Conservation (phyloP, 2,797 vertebrate species). For the Mastacembelus armatus region DNA sequence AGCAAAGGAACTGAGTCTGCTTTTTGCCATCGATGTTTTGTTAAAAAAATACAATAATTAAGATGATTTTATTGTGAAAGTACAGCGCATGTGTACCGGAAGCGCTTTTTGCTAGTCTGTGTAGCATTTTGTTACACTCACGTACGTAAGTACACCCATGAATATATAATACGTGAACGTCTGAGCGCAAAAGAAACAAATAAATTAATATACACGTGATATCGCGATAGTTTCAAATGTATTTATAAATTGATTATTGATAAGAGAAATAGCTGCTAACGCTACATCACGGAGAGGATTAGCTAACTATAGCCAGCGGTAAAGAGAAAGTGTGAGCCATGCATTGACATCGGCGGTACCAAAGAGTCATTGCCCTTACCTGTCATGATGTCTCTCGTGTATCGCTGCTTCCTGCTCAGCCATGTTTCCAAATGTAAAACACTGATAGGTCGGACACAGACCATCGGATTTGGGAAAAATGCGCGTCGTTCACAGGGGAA, state of each 20-base stretch:
- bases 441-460: neutral
- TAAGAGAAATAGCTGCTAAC: neutral
- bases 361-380: too few species aligned
- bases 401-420: neutral
- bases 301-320: conserved; percentile 16
- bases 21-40: too few species aligned
- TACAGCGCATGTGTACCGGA: conserved; percentile 22
- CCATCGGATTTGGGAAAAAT: neutral
- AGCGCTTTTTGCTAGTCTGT: conserved; percentile 8
- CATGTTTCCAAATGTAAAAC: neutral
- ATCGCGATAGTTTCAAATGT: neutral
- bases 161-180: fast-evolving
- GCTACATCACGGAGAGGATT: conserved; percentile 2
- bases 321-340: too few species aligned
- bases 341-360: too few species aligned
- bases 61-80: conserved; percentile 49
- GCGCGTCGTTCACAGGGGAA: conserved; percentile 7
- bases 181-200: fast-evolving
- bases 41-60: too few species aligned
- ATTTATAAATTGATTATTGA: neutral
- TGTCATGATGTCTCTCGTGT: conserved; percentile 30
- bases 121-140: neutral
- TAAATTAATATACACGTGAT: fast-evolving
- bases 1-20: too few species aligned
- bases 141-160: too few species aligned